Evolutionary conservation across 92 coral and sea anemone genomes (phyloP).

Genomic region (Umimayanthus chanpuru): DNA sequence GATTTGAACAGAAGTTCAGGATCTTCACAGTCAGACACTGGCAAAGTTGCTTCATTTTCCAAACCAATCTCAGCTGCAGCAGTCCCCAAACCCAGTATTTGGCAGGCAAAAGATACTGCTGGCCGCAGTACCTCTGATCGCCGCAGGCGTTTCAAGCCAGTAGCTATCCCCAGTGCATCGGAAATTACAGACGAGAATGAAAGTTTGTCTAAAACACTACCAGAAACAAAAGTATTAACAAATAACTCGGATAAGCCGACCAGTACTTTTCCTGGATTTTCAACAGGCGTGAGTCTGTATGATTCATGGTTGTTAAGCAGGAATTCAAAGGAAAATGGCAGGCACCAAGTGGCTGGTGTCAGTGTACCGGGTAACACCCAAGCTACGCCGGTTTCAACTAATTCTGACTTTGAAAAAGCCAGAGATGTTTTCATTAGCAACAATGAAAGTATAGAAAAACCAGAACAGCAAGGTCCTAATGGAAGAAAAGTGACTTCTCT

Average conservation of each 20-base stretch:
- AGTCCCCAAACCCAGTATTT: background rate
- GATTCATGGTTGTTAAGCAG: conserved; percentile 40
- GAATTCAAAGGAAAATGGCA: conserved; percentile 24
- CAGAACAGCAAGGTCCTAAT: background rate
- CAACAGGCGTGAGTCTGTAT: conserved; percentile 34
- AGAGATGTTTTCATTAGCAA: background rate
- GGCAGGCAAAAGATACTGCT: conserved; percentile 29
- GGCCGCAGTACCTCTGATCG: conserved; percentile 59
- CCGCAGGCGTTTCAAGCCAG: conserved; percentile 88
- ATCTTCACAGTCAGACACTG: background rate
- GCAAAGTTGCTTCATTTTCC: background rate
- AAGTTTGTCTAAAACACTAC: conserved; percentile 37
- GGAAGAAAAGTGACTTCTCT: background rate
- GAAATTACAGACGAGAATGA: conserved; percentile 43
- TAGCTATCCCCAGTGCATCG: conserved; percentile 56
- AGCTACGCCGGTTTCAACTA: background rate
- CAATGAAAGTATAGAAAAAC: background rate
- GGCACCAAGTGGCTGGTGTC: background rate
- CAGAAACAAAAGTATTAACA: conserved; percentile 4
- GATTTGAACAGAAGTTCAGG: background rate
- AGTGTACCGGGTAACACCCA: background rate
- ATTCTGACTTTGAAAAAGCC: conserved; percentile 25
- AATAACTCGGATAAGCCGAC: conserved; percentile 28
- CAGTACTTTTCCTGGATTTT: conserved; percentile 60
- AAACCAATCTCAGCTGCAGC: conserved; percentile 12